phyloP scores from a whole-genome alignment of 2,797 vertebrate species.

The Hydrocynus forskahlii region DNA sequence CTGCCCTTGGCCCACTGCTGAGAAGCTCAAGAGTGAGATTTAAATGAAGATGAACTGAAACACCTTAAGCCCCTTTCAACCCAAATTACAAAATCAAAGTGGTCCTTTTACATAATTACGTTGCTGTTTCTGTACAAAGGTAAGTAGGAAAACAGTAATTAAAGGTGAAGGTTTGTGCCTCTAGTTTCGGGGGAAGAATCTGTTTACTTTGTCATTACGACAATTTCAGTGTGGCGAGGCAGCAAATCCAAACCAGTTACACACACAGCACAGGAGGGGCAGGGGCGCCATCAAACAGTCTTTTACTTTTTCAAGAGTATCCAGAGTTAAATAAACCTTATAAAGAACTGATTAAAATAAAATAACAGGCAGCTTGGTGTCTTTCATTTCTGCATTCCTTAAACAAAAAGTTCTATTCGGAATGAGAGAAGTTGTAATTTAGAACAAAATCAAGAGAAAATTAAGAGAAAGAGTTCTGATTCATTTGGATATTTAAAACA shows the following conservation, averaged over 20 bases:
- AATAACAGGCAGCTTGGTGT: slow-evolving; percentile 80
- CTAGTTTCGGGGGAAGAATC: slow-evolving; percentile 80
- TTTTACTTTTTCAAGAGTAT: slow-evolving; percentile 64
- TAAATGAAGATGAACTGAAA: slow-evolving; percentile 71
- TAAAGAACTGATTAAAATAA: slow-evolving; percentile 58
- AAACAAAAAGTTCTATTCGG: slow-evolving; percentile 60
- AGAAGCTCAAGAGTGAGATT: slow-evolving; percentile 59
- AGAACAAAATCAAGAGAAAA: neutral
- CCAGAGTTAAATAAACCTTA: slow-evolving; percentile 79
- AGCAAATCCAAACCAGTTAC: slow-evolving; percentile 82
- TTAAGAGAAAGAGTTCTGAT: neutral
- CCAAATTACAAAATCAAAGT: slow-evolving; percentile 79
- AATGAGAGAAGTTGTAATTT: neutral
- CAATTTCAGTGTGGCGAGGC: slow-evolving; percentile 82
- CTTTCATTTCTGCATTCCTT: slow-evolving; percentile 68
- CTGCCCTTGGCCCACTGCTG: neutral
- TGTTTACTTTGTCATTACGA: slow-evolving; percentile 87
- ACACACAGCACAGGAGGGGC: neutral
- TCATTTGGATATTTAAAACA: neutral
- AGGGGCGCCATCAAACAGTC: too few species aligned
- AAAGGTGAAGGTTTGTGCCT: slow-evolving; percentile 71
- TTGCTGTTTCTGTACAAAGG: slow-evolving; percentile 74
- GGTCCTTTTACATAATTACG: slow-evolving; percentile 82
- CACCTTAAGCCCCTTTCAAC: slow-evolving; percentile 80
- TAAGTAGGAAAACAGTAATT: slow-evolving; percentile 84